Evolutionary conservation across 2,113 vertebrate genomes (phyloP).

Genomic region (Numida meleagris): DNA sequence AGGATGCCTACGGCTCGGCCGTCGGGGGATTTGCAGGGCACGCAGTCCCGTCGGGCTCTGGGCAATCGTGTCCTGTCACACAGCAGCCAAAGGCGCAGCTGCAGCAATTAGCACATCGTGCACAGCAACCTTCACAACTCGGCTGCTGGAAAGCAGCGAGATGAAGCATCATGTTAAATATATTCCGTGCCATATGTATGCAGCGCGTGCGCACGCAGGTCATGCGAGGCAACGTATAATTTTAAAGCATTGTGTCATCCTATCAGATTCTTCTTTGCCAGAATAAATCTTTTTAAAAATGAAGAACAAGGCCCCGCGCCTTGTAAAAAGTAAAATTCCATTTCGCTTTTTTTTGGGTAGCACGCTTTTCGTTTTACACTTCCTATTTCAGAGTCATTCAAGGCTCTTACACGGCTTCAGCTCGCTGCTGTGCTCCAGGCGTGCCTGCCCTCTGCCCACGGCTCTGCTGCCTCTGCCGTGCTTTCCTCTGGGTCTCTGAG

Average conservation of each 20-base stretch:
- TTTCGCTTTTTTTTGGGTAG: not conserved
- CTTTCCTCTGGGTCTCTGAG: not conserved
- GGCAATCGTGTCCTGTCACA: not conserved
- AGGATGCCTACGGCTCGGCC: no score
- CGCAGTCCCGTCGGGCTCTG: not conserved
- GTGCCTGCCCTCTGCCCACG: no score
- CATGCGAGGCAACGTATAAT: accelerated
- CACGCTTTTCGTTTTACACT: not conserved
- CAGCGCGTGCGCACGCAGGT: not conserved
- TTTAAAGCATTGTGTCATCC: not conserved
- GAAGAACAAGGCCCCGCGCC: not conserved
- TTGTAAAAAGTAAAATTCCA: not conserved
- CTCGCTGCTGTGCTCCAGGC: not conserved
- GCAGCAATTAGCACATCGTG: not conserved
- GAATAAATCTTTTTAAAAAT: not conserved
- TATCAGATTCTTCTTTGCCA: not conserved
- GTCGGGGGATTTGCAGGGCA: no score
- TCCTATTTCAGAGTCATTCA: not conserved
- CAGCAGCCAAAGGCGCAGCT: not conserved
- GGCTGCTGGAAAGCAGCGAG: not conserved
- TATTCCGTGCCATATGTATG: not conserved
- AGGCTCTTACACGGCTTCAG: not conserved
- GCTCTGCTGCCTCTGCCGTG: accelerated
- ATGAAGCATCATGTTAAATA: not conserved
- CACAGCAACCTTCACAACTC: not conserved